Base-by-base conservation (phyloP, 2,888 invertebrate genomes). In the Sclerodermus sp. region DNA sequence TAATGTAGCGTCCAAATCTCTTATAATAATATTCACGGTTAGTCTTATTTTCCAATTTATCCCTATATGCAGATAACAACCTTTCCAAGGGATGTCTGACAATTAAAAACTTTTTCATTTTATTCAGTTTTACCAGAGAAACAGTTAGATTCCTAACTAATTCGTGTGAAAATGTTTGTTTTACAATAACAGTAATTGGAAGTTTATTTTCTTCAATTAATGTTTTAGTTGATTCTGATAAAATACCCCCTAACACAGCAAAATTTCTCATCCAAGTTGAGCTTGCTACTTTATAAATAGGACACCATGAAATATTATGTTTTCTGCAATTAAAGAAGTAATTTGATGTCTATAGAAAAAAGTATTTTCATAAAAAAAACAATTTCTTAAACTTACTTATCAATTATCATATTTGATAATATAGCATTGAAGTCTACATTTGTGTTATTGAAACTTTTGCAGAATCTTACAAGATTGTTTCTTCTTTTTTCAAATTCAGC, bases 21-120 rank as follows among this genome's bases (percentile, higher is more conserved):
- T 60, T 66, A 43, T 74, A 73, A 49, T 77, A 77, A 53, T 74
- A 77, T 51, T 73, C 67, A 47, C 70, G 64, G 16, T 67, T 67
- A 49, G 65, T 59, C 43, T 68, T 68, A 31, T 68, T 57, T 43
- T 76, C 78, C 52, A 83, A 77, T 68, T 83, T 83, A 59, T 83
- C 82, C 51, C 81, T 71, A 53, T 79, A 83, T 0, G 82, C 82
- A 13, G 83, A 83, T 29, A 83, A 62, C 8, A 83, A 61, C 37
- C 83, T 71, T 60, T 83, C 81, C 45, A 82, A 78, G 1, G 83
- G 83, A 64, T 83, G 81, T 12, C 83, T 68, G 1, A 82, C 82
- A 46, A 83, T 79, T 16, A 83, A 40, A 36, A 73, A 71, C 32
- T 57, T 72, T 49, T 55, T 66, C 4, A 69, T 69, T 16, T 29